Base-by-base conservation (phyloP, 2,888 invertebrate genomes). In the Endomychus coccineus region DNA sequence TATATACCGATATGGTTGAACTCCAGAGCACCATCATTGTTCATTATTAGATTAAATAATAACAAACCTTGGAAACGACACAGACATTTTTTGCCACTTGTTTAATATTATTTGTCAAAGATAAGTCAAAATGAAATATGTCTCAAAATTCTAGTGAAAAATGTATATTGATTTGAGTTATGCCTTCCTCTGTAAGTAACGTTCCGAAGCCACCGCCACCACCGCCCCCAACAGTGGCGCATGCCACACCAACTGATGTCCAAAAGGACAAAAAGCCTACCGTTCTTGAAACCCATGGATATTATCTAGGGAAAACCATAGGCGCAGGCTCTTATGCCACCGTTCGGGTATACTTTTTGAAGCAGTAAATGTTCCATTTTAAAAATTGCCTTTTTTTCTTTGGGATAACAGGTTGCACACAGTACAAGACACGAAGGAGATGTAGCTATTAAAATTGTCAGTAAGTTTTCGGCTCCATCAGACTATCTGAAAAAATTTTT, bases 261-360 rank as follows among this genome's bases (percentile, higher is more conserved):
- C 16, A 41, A 6, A 56, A 32, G 43, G 51, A 57, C 27, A 58
- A 58, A 40, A 64, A 64, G 46, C 58, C 56, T n/a, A 79, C 82
- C n/a, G 81, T 85, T 28, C 71, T 87, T 19, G 83, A 85, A 65
- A 75, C 77, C 15, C 84, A 85, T 61, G 86, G 86, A 43, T 85
- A 85, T 52, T 71, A 71, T 34, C 66, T 86, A 36, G 83, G 84
- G 11, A 78, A 79, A 57, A 79, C 79, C 3, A 83, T 87, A 48
- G 86, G 86, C 3, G 76, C 78, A n/a, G 87, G 87, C 12, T 84
- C 84, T 22, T 87, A 85, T 65, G 85, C 86, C 25, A 83, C 82
- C 32, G 86, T 87, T 6, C 82, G 83, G 71, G 80, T 81, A 68
- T 10, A 13, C 19, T 33, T 16, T 25, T n/a, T 25, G 24, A 9